phyloP scores from a whole-genome alignment of 2,888 invertebrate genomes.

The Hecatera dysodea region DNA sequence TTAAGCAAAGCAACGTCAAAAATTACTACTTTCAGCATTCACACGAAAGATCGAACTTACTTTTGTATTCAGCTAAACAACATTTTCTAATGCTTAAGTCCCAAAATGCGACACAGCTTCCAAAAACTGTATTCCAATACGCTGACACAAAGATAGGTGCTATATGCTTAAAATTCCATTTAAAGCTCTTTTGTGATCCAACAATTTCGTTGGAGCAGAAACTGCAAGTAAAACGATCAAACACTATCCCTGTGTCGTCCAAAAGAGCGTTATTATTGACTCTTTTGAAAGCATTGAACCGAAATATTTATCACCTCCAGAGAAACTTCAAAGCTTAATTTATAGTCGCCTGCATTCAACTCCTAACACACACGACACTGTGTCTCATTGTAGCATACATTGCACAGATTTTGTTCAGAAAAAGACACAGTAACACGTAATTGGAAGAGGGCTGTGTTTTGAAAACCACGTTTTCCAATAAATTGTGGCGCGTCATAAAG shows the following conservation, averaged over 20 bases:
- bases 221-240: constrained; percentile 40
- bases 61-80: too few species aligned
- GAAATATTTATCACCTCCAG: constrained; percentile 64
- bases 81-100: too few species aligned
- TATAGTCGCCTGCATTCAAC: constrained; percentile 42
- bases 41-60: too few species aligned
- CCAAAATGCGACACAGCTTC: not conserved
- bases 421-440: constrained; percentile 56
- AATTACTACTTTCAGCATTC: too few species aligned
- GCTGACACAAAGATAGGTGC: not conserved
- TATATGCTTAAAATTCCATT: constrained; percentile 6
- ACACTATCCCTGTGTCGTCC: constrained; percentile 30
- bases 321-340: constrained; percentile 66
- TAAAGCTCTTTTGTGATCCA: constrained; percentile 15
- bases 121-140: not conserved
- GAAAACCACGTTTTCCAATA: constrained; percentile 81
- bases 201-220: constrained; percentile 33
- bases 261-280: constrained; percentile 57
- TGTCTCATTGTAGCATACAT: constrained; percentile 33
- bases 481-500: constrained; percentile 79
- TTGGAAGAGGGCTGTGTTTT: constrained; percentile 70
- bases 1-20: too few species aligned
- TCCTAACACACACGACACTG: constrained; percentile 48
- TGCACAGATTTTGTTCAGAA: constrained; percentile 24
- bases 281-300: constrained; percentile 63